phyloP scores from a whole-genome alignment of 2,113 vertebrate species.

The Hippocampus comes region DNA sequence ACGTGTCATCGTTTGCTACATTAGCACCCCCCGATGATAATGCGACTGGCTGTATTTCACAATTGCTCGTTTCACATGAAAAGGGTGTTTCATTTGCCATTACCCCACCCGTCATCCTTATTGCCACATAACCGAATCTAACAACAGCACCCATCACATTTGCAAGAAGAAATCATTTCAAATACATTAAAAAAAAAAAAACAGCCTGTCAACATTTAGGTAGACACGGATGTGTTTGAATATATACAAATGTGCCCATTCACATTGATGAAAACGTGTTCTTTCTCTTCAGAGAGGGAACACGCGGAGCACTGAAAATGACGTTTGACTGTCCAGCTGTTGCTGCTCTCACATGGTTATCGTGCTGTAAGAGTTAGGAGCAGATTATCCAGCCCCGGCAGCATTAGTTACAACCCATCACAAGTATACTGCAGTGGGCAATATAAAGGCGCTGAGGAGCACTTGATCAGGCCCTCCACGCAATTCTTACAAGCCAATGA shows the following conservation, averaged over 20 bases:
- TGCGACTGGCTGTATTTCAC: slow-evolving; percentile 14
- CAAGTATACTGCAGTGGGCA: slow-evolving; percentile 1
- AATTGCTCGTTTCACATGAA: neutral
- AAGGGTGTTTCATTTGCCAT: neutral
- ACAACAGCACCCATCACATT: neutral
- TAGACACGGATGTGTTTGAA: neutral
- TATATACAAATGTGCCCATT: neutral
- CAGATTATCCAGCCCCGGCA: slow-evolving; percentile 29
- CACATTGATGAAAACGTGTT: neutral
- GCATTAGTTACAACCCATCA: slow-evolving; percentile 10
- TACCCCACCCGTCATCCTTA: too few species aligned
- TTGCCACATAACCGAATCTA: neutral
- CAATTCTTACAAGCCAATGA: neutral
- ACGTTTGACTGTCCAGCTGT: slow-evolving; percentile 46
- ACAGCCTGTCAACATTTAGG: neutral
- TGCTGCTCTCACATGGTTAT: slow-evolving; percentile 36
- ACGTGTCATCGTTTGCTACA: slow-evolving; percentile 30
- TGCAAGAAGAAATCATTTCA: neutral
- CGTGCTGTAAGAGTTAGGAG: slow-evolving; percentile 24
- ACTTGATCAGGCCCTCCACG: neutral
- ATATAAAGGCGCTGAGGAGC: neutral
- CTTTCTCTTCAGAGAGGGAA: neutral
- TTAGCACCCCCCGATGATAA: slow-evolving; percentile 14
- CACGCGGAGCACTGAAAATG: slow-evolving; percentile 38
- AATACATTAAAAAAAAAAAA: neutral